A percentile compares a stretch with the other conserved stretches of the same genome.
These are phyloP conservation scores for Catocala fraxini DNA, from an alignment of 2,888 invertebrate genomes.

Conservation along the genomic window DNA sequence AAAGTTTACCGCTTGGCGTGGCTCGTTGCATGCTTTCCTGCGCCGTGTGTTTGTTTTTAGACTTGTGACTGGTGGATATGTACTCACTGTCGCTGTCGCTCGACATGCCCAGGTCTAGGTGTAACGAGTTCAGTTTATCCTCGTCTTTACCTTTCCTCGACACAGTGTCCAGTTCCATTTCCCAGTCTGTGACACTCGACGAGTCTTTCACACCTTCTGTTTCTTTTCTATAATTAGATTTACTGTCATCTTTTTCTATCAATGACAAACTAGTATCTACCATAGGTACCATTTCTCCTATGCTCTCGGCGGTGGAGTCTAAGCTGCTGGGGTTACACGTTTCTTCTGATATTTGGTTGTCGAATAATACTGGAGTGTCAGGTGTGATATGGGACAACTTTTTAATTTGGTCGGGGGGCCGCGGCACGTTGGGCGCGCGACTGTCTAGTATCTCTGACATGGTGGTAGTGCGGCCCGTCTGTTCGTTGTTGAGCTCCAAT, in stretches of 20 bases:
- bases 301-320: constrained; percentile 77
- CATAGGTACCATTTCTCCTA: constrained; percentile 72
- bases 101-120: constrained; percentile 83
- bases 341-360: constrained; percentile 74
- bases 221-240: constrained; percentile 68
- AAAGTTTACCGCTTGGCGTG: constrained; percentile 74
- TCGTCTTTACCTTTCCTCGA: constrained; percentile 79
- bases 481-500: constrained; percentile 82
- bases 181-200: constrained; percentile 87
- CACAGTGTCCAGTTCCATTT: constrained; percentile 88
- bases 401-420: constrained; percentile 59
- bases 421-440: constrained; percentile 57
- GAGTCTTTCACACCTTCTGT: constrained; percentile 73
- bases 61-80: constrained; percentile 70
- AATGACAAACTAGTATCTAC: constrained; percentile 65
- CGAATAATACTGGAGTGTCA: constrained; percentile 87
- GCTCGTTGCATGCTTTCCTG: constrained; percentile 70
- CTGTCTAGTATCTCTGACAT: constrained; percentile 83
- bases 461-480: constrained; percentile 77
- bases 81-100: constrained; percentile 83
- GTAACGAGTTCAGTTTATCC: constrained; percentile 80
- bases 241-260: constrained; percentile 65
- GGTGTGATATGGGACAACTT: constrained; percentile 79
- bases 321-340: constrained; percentile 78
- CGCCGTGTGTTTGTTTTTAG: constrained; percentile 68